These are phyloP conservation scores for Xyliphius kryptos DNA, from an alignment of 2,113 vertebrate species.

Conservation along the genomic window DNA sequence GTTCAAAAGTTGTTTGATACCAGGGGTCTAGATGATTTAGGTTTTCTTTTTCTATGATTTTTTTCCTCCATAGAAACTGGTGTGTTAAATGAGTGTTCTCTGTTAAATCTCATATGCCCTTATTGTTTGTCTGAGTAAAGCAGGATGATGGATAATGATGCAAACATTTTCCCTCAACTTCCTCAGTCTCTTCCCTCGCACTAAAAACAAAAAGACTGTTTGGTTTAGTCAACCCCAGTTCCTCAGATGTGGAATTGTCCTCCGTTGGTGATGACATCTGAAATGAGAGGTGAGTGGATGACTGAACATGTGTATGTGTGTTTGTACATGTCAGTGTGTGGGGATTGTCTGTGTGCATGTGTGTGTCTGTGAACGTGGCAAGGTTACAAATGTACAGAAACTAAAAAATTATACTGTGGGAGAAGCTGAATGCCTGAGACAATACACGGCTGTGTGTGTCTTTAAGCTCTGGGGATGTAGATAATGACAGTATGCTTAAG, in stretches of 20 bases:
- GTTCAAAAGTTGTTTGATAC: no score
- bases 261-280: constrained; percentile 24
- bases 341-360: no score
- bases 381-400: constrained; percentile 46
- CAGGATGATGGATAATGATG: constrained; percentile 16
- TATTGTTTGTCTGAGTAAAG: constrained; percentile 32
- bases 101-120: no score
- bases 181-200: constrained; percentile 7
- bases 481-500: constrained; percentile 10
- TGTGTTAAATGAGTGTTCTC: no score
- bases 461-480: not conserved
- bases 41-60: no score
- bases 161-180: constrained; percentile 1
- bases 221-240: constrained; percentile 8
- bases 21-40: no score
- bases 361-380: constrained; percentile 48
- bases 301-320: constrained; percentile 2
- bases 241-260: constrained; percentile 26
- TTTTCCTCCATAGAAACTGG: no score
- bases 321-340: no score
- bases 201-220: constrained; percentile 26
- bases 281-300: constrained; percentile 20
- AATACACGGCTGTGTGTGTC: not conserved
- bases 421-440: constrained; percentile 4
- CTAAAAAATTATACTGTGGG: constrained; percentile 39